These are phyloP conservation scores for Decapterus maruadsi DNA, from an alignment of 2,797 vertebrate species.

Conservation along the genomic window DNA sequence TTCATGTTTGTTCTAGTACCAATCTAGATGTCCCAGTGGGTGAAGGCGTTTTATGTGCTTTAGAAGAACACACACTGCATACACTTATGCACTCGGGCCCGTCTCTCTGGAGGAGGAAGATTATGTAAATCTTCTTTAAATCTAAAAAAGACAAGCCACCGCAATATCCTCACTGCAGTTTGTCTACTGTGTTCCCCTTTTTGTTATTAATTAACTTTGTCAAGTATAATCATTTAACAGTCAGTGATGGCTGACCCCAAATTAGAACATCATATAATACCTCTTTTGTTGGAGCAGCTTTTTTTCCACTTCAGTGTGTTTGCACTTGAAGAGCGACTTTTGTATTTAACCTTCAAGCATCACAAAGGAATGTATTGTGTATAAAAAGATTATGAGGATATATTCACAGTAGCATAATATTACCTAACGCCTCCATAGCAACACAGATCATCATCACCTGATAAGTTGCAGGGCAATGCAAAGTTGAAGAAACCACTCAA, in stretches of 20 bases:
- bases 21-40: conserved; percentile 25
- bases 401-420: neutral
- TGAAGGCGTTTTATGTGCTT: conserved; percentile 41
- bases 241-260: conserved; percentile 12
- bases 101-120: conserved; percentile 36
- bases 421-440: neutral
- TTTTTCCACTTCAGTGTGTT: neutral
- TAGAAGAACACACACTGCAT: conserved; percentile 35
- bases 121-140: conserved; percentile 48
- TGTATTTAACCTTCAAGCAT: neutral
- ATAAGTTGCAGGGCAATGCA: too few species aligned
- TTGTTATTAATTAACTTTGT: conserved; percentile 39
- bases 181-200: neutral
- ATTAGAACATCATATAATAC: conserved; percentile 2
- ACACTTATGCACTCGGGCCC: conserved; percentile 6
- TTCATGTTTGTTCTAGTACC: conserved; percentile 51
- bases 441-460: neutral
- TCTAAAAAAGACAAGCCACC: conserved; percentile 9
- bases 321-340: neutral
- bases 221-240: conserved; percentile 20
- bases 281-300: neutral
- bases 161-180: conserved; percentile 1
- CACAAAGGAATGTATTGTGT: neutral
- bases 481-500: too few species aligned
- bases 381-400: neutral